Base-by-base conservation (phyloP, 2,797 vertebrate genomes). In the Eremophila alpestris region DNA sequence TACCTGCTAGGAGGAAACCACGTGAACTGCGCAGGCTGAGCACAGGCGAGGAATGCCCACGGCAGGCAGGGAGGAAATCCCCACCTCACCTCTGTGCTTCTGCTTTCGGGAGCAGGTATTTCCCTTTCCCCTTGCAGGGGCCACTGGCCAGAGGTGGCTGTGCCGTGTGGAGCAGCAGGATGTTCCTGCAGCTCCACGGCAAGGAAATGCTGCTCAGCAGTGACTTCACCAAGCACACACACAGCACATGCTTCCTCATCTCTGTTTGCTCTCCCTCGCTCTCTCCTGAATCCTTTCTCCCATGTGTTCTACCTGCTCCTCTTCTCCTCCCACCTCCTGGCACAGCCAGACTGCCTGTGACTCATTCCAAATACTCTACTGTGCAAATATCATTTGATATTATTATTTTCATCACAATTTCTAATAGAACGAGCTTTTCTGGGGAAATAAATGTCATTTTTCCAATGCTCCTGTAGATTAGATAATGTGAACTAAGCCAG, bases 181-280 rank as follows among this genome's bases (percentile, higher is more conserved):
- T 52, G 71, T 5, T 81, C 81, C 93, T 87, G 46, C 68, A 94
- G 95, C 92, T 92, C 92, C 85, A 65, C 81, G 91, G 92, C 78
- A 67, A 87, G 92, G 97, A 91, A 96, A 93, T 7, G 85, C 89
- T 84, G 77, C 62, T 49, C 73, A 38, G 87, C 92, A 63, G 48
- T 59, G 73, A 80, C 41, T 92, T 41, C 82, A 74, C 12, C 54
- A 2, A 26, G 29, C 68, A 55, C 59, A 64, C 43, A 65, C 29
- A 46, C 45, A 75, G 87, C 91, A 86, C 85, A 67, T 36, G 85
- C 76, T 81, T 85, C 91, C 73, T 83, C 82, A 40, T 32, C 95
- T 77, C 69, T 62, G 41, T 62, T 41, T 86, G 82, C 62, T 79
- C 58, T 70, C 43, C 46, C 51, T 65, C 1, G 0, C 77, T 46